Evolutionary conservation across 2,888 invertebrate species (phyloP), one percentile per base, ranked within the genome.

Genomic region (Phyllotreta cruciferae): DNA sequence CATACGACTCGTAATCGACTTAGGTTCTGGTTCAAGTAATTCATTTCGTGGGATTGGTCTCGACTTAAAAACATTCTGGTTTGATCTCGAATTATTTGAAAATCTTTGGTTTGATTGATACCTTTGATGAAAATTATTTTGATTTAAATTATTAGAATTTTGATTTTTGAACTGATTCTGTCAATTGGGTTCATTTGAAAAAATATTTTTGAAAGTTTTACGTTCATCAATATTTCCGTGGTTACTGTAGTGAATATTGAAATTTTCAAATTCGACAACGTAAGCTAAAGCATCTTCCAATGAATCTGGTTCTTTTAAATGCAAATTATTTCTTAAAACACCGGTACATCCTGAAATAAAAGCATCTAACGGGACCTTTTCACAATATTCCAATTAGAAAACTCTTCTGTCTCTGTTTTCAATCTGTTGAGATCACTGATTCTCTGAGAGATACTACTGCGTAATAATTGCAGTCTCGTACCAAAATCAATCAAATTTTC

Each of bases 401-500:
- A 34, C 13, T 50, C 36, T 50, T 34, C 36, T 1, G 2, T 50
- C 24, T 8, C 24, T 8, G n/a, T 3, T 1, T 1, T 14, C 14
- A 45, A 7, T 24, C 24, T 24, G 4, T 6, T 6, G 13, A 11
- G 11, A 44, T 44, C 10, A 45, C 45, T 45, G 45, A 45, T 45
- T 50, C 14, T 50, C 35, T 50, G 52, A 35, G 34, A 11, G 7
- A 50, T 13, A 34, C n/a, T 50, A 50, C 52, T 50, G 7, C 42
- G 37, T 8, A 55, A 14, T 11, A 55, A 6, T 14, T 50, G 52
- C 10, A 14, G 11, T 34, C 55, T 47, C 38, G 34, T 56, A 6
- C 50, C 47, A 50, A 56, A 56, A 50, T 45, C 47, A 34, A 50
- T 10, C 24, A 56, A 56, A 35, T 56, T 24, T 47, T 34, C 56